Evolutionary conservation across 1,140 invertebrate genomes (phyloP), one percentile per base, ranked within the genome.

Genomic region (Drosophila seguyi): DNA sequence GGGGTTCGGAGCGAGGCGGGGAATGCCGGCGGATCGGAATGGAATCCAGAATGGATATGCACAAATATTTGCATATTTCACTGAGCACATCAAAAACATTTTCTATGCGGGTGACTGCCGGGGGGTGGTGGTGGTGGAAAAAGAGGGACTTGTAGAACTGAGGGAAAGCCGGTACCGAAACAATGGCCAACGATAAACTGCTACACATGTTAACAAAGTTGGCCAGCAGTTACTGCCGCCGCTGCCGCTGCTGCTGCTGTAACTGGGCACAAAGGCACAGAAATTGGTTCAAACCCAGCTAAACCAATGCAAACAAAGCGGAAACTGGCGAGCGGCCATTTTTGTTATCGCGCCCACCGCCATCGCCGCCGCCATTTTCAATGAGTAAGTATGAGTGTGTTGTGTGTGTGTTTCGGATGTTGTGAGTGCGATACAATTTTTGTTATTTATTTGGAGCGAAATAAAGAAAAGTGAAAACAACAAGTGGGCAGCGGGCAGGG

Each of bases 141-240:
- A 41, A 29, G 29, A 25, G 16, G 16, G 52, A 55, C 50, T 53
- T 22, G 6, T 13, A 34, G 22, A 18, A 16, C 18, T 16, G 7
- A 36, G 22, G 34, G 11, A 20, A 18, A 14, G 22, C 38, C 29
- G 50, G 38, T 7, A 20, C 18, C 42, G 31, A 44, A 79, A 87
- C 75, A 87, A 88, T 77, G 67, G 61, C 20, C 39, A 38, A 44
- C 85, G 81, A 88, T 88, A 88, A 88, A 85, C 85, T 84, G 77
- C 69, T 88, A 81, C 84, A 88, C 84, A 88, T 88, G 85, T 85
- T 90, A 90, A 88, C 84, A 85, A 90, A 88, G 84, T 90, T 72
- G 45, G 38, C 22, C 66, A 67, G 66, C 85, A 79, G 75, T 81
- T 75, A 61, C 69, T 68, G 45, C 36, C 25, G 50, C 31, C 16